These are phyloP conservation scores for Dione juno DNA, from an alignment of 2,888 invertebrate species.

Conservation along the genomic window DNA sequence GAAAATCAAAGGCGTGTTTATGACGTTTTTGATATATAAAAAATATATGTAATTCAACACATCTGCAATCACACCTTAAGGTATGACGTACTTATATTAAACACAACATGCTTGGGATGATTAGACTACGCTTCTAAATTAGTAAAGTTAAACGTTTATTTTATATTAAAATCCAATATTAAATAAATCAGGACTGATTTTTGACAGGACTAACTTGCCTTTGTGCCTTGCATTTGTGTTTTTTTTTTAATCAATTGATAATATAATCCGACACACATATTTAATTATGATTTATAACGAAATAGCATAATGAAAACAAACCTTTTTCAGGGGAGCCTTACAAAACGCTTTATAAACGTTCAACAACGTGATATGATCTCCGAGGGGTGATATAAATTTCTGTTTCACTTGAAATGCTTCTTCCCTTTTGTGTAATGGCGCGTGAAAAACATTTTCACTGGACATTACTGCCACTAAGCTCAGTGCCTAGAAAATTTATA, in stretches of 20 bases:
- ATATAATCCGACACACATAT: background rate
- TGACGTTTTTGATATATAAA: background rate
- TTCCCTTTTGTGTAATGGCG: slow-evolving; percentile 89
- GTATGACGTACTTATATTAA: too few species aligned
- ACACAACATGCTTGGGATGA: too few species aligned
- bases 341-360: slow-evolving; percentile 93
- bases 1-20: slow-evolving; percentile 50
- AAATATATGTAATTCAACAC: background rate
- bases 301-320: slow-evolving; percentile 51
- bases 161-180: too few species aligned
- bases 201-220: too few species aligned
- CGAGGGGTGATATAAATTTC: slow-evolving; percentile 93
- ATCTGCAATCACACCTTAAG: too few species aligned
- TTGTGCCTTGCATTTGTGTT: too few species aligned
- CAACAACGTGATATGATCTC: slow-evolving; percentile 95
- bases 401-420: slow-evolving; percentile 88
- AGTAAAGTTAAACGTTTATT: too few species aligned
- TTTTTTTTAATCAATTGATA: too few species aligned
- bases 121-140: too few species aligned
- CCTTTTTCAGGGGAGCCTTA: slow-evolving; percentile 87
- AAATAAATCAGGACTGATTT: too few species aligned
- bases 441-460: slow-evolving; percentile 92
- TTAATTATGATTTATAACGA: background rate
- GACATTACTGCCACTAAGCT: slow-evolving; percentile 94
- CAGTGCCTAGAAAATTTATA: slow-evolving; percentile 82